Evolutionary conservation across 2,797 vertebrate genomes (phyloP), one percentile per base, ranked within the genome.

Genomic region (Sebastes vulpes): DNA sequence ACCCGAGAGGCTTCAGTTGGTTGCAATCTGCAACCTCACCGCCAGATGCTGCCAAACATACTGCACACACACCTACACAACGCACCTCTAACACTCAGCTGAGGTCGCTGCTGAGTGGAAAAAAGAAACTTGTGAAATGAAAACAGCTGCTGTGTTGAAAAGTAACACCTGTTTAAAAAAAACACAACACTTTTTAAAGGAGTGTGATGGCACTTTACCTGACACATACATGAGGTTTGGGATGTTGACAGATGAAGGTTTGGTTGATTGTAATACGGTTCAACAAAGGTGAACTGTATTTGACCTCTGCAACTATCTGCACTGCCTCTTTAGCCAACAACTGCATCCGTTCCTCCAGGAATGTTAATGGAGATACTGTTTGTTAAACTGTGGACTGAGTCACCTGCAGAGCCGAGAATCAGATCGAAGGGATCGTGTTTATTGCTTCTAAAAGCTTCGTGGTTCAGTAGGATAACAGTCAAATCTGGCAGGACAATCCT

Each of bases 151-250:
- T 73, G 32, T 58, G 74, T 68, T 59, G 38, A 64, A 63, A 68
- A 77, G 71, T 69, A 69, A 26, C 9, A 29, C 31, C 1, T 3
- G 20, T 64, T 14, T 38, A 9, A 20, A 75, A 75, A 64, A 54
- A 42, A 48, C 35, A 9, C 20, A 11, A 3, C 32, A 38, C 23
- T 16, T 42, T 28, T 50, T 1, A 8, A 42, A 50, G 26, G n/a
- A 20, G 46, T 26, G 38, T 31, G 23, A 71, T 9, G 64, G 69
- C 80, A 83, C 80, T 83, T 86, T 67, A 80, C 54, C 12, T 12
- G 42, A 64, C 25, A 57, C 80, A 20, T 25, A 42, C 21, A 23
- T 4, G 52, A 61, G 65, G 56, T 50, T 48, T 28, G 32, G 31
- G 68, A 3, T 4, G 48, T 54, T 31, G 26, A 65, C 60, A 65